Percentiles rank a stretch among this genome's conserved stretches.
phyloP scores from a whole-genome alignment of 2,888 invertebrate species.

The Corythucha ciliata region DNA sequence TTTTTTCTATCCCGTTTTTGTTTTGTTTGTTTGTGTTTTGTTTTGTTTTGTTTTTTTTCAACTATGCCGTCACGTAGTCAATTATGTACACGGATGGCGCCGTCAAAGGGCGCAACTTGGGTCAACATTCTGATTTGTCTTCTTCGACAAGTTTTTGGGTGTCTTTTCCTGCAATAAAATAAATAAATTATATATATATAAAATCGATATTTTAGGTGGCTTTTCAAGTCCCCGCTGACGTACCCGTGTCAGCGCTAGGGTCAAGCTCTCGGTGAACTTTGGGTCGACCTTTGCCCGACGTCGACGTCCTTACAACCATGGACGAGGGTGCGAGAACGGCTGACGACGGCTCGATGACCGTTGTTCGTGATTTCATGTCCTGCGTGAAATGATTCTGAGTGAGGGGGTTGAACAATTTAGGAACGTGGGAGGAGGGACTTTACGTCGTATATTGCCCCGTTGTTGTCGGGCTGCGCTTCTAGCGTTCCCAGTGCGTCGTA shows the following conservation, averaged over 20 bases:
- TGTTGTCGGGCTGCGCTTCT: slow-evolving; percentile 35
- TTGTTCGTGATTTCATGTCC: slow-evolving; percentile 17
- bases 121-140: slow-evolving; percentile 56
- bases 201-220: background rate
- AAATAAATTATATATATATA: background rate
- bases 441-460: slow-evolving; percentile 59
- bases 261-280: slow-evolving; percentile 65
- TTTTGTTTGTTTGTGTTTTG: no score
- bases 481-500: slow-evolving; percentile 65
- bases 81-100: slow-evolving; percentile 24
- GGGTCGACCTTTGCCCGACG: slow-evolving; percentile 38
- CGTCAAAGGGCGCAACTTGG: slow-evolving; percentile 18
- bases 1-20: no score
- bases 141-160: slow-evolving; percentile 84
- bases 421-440: slow-evolving; percentile 3
- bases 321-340: slow-evolving; percentile 73
- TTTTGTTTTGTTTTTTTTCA: no score
- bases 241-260: slow-evolving; percentile 72
- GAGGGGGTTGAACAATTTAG: no score
- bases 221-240: background rate
- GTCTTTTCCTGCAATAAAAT: slow-evolving; percentile 50
- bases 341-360: slow-evolving; percentile 36
- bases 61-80: background rate
- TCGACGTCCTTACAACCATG: slow-evolving; percentile 66
- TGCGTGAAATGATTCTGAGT: background rate